phyloP scores from a whole-genome alignment of 1,140 invertebrate genomes.

The Drosophila quadrilineata region DNA sequence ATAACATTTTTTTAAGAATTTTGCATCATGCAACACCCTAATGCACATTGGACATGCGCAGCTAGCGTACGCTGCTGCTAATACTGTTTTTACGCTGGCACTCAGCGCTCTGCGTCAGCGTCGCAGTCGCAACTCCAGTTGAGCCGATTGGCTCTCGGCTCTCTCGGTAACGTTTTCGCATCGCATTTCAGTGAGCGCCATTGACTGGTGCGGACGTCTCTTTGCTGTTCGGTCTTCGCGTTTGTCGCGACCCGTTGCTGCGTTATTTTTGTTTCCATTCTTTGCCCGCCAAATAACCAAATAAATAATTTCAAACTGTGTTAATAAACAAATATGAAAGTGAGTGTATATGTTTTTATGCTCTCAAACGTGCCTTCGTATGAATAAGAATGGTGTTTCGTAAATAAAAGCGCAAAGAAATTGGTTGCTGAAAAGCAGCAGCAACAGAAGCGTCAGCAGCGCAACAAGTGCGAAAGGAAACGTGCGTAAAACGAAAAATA shows the following conservation, averaged over 20 bases:
- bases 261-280: conserved; percentile 18
- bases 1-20: too few relatives aligned
- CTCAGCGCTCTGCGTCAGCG: conserved; percentile 7
- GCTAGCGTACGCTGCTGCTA: conserved; percentile 10
- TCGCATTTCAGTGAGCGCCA: conserved; percentile 29
- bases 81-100: conserved; percentile 7
- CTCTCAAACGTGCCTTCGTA: too few relatives aligned
- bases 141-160: conserved; percentile 18
- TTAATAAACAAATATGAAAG: conserved; percentile 34
- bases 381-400: conserved; percentile 22
- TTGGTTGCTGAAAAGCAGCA: not conserved
- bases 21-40: conserved; percentile 15
- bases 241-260: conserved; percentile 28
- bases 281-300: conserved; percentile 15
- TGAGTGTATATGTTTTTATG: conserved; percentile 25
- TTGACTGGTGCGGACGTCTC: conserved; percentile 42
- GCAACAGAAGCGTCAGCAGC: too few relatives aligned
- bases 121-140: conserved; percentile 18
- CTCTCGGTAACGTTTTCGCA: conserved; percentile 17
- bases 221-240: conserved; percentile 24
- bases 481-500: conserved; percentile 22
- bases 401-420: not conserved
- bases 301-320: conserved; percentile 19
- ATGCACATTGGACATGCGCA: conserved; percentile 46
- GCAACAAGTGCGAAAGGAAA: conserved; percentile 51